These are phyloP conservation scores for Gobio occitaniae DNA, from an alignment of 2,797 vertebrate genomes.

Conservation along the genomic window DNA sequence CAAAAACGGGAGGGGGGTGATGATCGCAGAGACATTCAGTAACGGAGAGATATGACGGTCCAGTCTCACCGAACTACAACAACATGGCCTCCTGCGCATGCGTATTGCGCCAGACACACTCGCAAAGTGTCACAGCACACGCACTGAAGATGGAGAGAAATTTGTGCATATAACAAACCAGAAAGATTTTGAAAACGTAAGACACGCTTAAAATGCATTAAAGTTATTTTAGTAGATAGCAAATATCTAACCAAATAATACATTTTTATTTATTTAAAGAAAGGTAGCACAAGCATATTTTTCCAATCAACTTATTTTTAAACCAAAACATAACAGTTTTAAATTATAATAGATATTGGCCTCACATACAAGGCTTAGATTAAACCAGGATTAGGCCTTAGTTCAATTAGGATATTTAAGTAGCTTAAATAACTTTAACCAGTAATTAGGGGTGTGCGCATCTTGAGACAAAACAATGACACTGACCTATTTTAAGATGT, in stretches of 20 bases:
- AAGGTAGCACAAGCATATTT: background rate
- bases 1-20: slow-evolving; percentile 56
- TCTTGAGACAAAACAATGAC: too few species aligned
- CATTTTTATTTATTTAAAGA: background rate
- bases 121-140: background rate
- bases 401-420: too few species aligned
- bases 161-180: background rate
- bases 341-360: background rate
- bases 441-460: too few species aligned
- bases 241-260: background rate
- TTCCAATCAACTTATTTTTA: background rate
- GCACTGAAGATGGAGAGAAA: background rate
- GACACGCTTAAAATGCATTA: background rate
- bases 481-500: too few species aligned
- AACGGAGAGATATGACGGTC: slow-evolving; percentile 70
- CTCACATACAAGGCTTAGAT: too few species aligned
- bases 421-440: too few species aligned
- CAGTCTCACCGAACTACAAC: slow-evolving; percentile 82
- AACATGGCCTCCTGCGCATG: slow-evolving; percentile 87
- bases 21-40: slow-evolving; percentile 71
- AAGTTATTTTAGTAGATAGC: background rate
- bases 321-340: slow-evolving; percentile 5
- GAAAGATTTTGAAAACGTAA: background rate
- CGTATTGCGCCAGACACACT: slow-evolving; percentile 62
- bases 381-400: too few species aligned